Base-by-base conservation (phyloP, 2,888 invertebrate species). In the Cybosia mesomella region DNA sequence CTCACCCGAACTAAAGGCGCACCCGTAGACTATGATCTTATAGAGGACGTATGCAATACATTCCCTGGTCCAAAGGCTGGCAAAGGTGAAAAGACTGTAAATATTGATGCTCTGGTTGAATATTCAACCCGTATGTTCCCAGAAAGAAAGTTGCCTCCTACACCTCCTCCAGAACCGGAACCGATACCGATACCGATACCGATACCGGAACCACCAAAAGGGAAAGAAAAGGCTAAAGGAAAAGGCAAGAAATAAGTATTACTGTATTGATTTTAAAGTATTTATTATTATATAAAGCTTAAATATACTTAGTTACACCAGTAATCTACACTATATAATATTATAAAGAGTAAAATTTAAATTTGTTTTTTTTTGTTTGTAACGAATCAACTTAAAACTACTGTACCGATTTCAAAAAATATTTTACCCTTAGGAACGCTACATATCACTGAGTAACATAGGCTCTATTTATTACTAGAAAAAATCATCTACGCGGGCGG, bases 121-220 rank as follows among this genome's bases (percentile, higher is more conserved):
- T 92, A 83, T 72, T 76, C 90, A n/a, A 81, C 79, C 61, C 83
- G 89, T 34, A 89, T 89, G 77, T 92, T 92, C 91, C 92, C 92
- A 4, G 90, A 91, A 1, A 85, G 85, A 21, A 79, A 87, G 39
- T 70, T 92, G 39, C 91, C 90, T 0, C 85, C 86, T 0, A 89
- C 90, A 13, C 89, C 91, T 8, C 87, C 87, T 0, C 88, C 89
- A 0, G 87, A 89, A 74, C 80, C 76, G 0, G 80, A 43, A 58
- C 71, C 68, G 2, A 39, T 24, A 34, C 69, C 67, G 0, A 9
- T 18, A 22, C 53, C 24, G 43, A 28, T 18, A n/a, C n/a, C n/a
- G n/a, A n/a, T n/a, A n/a, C n/a, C 15, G 0, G 21, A 57, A 13
- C 21, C 10, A 54, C n/a, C 21, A 22, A 39, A n/a, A 24, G 34